These are phyloP conservation scores for Apodemus sylvaticus DNA, from an alignment of 2,113 vertebrate genomes.

Conservation along the genomic window DNA sequence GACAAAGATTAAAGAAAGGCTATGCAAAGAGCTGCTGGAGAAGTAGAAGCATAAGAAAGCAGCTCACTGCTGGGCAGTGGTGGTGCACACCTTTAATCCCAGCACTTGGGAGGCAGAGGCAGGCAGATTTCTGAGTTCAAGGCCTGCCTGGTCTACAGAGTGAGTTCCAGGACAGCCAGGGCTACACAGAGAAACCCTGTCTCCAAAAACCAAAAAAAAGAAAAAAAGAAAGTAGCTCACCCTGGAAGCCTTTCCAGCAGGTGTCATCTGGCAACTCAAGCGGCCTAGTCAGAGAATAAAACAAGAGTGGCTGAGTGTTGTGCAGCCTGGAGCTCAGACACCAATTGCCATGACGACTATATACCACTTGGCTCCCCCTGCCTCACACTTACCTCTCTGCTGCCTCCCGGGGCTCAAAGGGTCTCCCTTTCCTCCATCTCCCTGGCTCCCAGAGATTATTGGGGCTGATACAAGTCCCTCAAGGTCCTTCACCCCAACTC, in stretches of 20 bases:
- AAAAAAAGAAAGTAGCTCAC: conserved; percentile 44
- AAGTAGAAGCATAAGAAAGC: not conserved
- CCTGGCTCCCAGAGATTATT: conserved; percentile 32
- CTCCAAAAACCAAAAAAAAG: no score
- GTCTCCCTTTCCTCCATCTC: conserved; percentile 14
- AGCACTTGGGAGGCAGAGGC: no score
- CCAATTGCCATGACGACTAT: not conserved
- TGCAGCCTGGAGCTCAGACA: not conserved
- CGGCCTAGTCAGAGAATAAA: conserved; percentile 57
- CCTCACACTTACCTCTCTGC: conserved; percentile 63
- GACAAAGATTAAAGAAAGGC: not conserved
- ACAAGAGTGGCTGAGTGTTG: not conserved
- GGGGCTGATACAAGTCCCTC: not conserved
- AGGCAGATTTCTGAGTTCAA: no score
- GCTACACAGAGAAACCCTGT: no score
- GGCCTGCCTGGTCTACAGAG: no score
- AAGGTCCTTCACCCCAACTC: not conserved
- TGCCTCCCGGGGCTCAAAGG: conserved; percentile 21
- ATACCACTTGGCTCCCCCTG: not conserved
- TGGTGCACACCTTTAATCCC: no score
- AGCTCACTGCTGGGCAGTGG: conserved; percentile 44
- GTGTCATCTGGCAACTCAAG: not conserved
- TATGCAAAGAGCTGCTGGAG: not conserved
- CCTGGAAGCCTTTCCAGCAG: conserved; percentile 10
- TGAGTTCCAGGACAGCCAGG: no score